Evolutionary conservation across 2,888 invertebrate species (phyloP).

Genomic region (Chironomus riparius): DNA sequence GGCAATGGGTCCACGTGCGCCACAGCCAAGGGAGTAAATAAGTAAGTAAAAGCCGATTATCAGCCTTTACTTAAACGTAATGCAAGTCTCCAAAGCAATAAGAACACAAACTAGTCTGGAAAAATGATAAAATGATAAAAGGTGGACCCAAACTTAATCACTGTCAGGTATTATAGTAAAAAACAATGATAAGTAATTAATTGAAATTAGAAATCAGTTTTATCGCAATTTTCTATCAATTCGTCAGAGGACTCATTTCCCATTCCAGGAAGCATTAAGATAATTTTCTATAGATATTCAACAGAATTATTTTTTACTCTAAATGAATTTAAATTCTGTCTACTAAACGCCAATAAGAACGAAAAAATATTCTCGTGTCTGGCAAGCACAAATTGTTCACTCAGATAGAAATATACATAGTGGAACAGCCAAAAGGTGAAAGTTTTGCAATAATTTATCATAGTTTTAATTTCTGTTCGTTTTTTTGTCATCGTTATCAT

Average conservation of each 20-base stretch:
- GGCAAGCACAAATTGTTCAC: not conserved
- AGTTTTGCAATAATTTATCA: constrained; percentile 22
- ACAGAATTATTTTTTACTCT: not conserved
- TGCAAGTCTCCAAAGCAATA: no score
- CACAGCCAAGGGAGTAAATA: no score
- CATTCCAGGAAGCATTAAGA: no score
- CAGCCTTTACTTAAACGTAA: no score
- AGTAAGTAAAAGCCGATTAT: no score
- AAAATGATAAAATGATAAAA: no score
- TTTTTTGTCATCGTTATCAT: not conserved
- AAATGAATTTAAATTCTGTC: not conserved
- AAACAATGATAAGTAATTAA: constrained; percentile 11
- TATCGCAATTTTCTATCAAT: not conserved
- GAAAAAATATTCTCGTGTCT: not conserved
- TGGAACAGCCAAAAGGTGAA: constrained; percentile 7
- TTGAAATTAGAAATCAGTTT: not conserved
- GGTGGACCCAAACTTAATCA: constrained; percentile 1
- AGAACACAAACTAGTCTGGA: no score
- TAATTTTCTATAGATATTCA: not conserved
- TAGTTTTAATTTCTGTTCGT: constrained; percentile 12
- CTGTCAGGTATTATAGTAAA: not conserved
- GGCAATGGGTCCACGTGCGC: no score
- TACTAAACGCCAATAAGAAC: not conserved
- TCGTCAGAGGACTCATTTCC: no score
- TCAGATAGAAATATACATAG: not conserved